These are phyloP conservation scores for Ceraclea dissimilis DNA, from an alignment of 2,888 invertebrate species.

Conservation along the genomic window DNA sequence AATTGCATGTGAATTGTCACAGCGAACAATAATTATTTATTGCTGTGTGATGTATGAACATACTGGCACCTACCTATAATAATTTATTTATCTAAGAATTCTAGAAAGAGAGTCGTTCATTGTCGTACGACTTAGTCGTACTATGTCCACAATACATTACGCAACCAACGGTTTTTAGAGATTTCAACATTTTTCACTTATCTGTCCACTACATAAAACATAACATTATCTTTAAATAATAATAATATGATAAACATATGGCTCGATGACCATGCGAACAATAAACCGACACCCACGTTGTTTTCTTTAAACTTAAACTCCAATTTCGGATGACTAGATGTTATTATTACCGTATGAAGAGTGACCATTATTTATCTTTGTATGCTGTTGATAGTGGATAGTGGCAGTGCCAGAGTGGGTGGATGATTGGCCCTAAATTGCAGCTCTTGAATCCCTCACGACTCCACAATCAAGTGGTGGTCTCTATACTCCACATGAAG, in stretches of 20 bases:
- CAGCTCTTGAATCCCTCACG: not conserved
- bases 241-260: not conserved
- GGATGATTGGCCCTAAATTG: constrained; percentile 1
- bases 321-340: not conserved
- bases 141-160: not conserved
- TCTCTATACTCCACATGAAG: too few species aligned
- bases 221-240: not conserved
- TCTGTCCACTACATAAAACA: constrained; percentile 1
- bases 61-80: too few species aligned
- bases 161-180: not conserved
- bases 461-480: not conserved
- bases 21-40: too few species aligned
- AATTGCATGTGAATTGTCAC: too few species aligned
- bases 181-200: constrained; percentile 1
- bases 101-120: not conserved
- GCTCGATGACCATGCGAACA: not conserved
- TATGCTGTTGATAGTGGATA: not conserved
- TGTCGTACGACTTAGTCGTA: too few species aligned
- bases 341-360: not conserved
- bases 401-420: too few species aligned
- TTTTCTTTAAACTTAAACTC: not conserved
- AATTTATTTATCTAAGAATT: not conserved
- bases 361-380: not conserved
- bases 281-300: not conserved
- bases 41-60: too few species aligned